Conservation (phyloP, 2,797 vertebrate genomes). For the Nyctibius grandis region DNA sequence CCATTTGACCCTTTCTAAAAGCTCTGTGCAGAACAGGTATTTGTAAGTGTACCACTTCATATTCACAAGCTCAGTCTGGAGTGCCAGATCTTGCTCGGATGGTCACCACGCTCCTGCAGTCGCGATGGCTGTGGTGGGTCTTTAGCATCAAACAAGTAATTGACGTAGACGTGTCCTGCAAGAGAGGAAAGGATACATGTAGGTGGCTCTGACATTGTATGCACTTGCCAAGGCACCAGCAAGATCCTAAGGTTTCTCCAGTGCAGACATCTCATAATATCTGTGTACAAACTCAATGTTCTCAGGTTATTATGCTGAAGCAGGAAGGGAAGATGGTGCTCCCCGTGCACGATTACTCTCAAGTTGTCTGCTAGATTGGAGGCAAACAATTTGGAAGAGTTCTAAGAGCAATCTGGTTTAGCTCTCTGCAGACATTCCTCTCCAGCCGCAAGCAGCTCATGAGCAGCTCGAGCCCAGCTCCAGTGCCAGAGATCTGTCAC, state of each 20-base stretch:
- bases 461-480: neutral
- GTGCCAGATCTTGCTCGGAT: neutral
- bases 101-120: rapidly evolving
- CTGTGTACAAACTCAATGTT: neutral
- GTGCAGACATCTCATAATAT: neutral
- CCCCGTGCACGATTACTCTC: neutral
- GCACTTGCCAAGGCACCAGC: neutral
- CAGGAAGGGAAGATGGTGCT: neutral
- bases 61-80: neutral
- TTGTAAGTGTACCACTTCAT: neutral
- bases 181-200: neutral
- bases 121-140: neutral
- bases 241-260: neutral
- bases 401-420: slow-evolving; percentile 32
- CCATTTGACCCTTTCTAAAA: neutral
- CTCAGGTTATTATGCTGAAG: neutral
- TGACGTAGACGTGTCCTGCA: neutral
- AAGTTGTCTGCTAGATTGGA: neutral
- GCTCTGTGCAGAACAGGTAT: neutral
- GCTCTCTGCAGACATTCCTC: slow-evolving; percentile 36
- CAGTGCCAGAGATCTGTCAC: slow-evolving; percentile 54
- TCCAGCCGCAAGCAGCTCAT: slow-evolving; percentile 31
- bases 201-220: neutral
- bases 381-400: slow-evolving; percentile 15
- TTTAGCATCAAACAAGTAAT: neutral